Percentiles rank a stretch among this genome's conserved stretches.
phyloP scores from a whole-genome alignment of 2,113 vertebrate genomes.

The Willisornis vidua region DNA sequence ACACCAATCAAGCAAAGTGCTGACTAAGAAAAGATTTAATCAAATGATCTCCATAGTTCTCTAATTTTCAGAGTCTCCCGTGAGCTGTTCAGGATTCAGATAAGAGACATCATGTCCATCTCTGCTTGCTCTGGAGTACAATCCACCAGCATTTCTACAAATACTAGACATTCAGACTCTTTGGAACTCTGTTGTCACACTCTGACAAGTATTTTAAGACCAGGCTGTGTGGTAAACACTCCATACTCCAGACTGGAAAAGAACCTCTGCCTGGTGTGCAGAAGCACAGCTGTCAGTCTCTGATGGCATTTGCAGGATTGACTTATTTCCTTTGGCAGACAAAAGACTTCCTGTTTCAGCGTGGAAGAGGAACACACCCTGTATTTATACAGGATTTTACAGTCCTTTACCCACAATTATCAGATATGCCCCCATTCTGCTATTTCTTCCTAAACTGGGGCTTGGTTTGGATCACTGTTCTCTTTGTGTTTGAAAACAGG shows the following conservation, averaged over 20 bases:
- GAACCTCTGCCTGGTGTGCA: not conserved
- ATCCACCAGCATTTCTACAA: not conserved
- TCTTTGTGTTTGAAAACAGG: not conserved
- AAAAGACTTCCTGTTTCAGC: not conserved
- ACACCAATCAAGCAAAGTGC: not conserved
- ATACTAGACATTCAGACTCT: not conserved
- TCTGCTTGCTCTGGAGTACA: not conserved
- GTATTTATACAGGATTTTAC: not conserved
- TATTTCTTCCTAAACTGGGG: not conserved
- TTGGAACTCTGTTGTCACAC: not conserved
- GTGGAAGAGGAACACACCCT: not conserved
- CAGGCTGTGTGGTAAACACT: not conserved
- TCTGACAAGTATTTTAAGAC: not conserved
- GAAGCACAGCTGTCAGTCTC: not conserved
- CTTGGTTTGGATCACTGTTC: not conserved
- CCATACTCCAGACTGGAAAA: not conserved
- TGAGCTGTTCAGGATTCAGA: not conserved
- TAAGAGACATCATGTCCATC: not conserved
- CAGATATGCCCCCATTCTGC: not conserved
- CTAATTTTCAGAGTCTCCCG: not conserved
- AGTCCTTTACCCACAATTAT: not conserved
- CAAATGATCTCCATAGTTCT: not conserved
- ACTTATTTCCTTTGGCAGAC: not conserved
- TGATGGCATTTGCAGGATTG: too few species aligned
- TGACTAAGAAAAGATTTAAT: not conserved